Evolutionary conservation across 2,797 vertebrate genomes (phyloP), one percentile per base, ranked within the genome.

Genomic region (Erpetoichthys calabaricus): DNA sequence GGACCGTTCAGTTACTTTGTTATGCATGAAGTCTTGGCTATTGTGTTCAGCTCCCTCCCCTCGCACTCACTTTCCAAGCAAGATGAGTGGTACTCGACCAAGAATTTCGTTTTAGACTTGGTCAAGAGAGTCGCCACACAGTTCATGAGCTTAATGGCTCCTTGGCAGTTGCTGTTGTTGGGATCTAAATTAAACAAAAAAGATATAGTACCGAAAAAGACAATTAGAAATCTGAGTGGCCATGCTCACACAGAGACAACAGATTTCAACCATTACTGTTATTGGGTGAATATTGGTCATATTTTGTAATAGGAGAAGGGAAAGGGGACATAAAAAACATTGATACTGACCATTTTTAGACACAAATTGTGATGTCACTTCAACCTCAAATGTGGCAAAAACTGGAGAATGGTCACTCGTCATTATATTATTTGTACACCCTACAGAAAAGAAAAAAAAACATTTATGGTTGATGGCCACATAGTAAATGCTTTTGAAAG

Each of bases 391-490:
- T 0, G 94, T 94, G 57, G 92, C 91, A 62, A 99, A 99, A 41
- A 98, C 91, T 0, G 96, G 95, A 5, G 91, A 96, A 75, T 99
- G 95, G 73, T 99, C 96, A 44, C 96, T 99, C 1, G 95, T 96
- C 83, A 80, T 89, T 75, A 98, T 91, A 72, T 98, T 91, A 5
- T 84, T 92, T 59, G 94, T 91, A 70, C 94, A 92, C 8, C 94
- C 94, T 98, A 74, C 42, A 66, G 69, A 55, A 1, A 2, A 72
- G 45, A 73, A 55, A 63, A 43, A 59, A 67, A 44, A 7, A 47
- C 1, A n/a, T 50, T 69, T 59, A 67, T 45, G 64, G 47, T 5
- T 56, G 53, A 42, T 51, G 0, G 0, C 1, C 43, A 25, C 25
- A 25, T 1, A 25, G 25, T 2, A 2, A 25, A 25, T 25, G 25